Base-by-base conservation (phyloP, 92 coral and sea anemone genomes). In the Phenganax subtilis region DNA sequence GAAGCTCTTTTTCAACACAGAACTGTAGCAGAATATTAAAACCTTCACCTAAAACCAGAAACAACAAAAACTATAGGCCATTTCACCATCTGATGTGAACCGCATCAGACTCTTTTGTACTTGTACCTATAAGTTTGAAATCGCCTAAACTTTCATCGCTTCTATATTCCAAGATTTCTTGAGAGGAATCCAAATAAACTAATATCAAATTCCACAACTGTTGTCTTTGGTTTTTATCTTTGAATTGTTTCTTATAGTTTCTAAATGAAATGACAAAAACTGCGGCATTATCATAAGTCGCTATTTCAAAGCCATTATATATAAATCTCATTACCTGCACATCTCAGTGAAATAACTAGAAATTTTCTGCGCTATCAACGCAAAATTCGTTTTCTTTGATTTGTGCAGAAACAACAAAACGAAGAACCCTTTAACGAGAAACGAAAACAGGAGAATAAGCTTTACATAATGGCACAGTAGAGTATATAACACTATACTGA, bases 91-190 rank as follows among this genome's bases (percentile, higher is more conserved):
- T 29, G 55, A 10, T 7, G 9, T n/a, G 12, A 72, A 37, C 5
- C 47, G 8, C 37, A 55, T 7, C 37, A 3, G 27, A 57, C 62
- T 76, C 3, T 54, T 5, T 28, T 51, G 52, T 12, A 8, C 59
- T 9, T 10, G 56, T 82, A 94, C 98, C 98, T 44, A 94, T 77
- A 54, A 94, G 86, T 75, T 79, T 87, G 75, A 72, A 57, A 56
- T 94, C 97, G 6, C 90, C 87, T 16, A 93, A 76, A 74, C 88
- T 85, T 81, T 91, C 89, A 27, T 88, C 87, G 81, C 93, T 92
- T 76, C 72, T 88, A 83, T 90, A 93, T 82, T 94, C 98, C 78
- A 94, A 83, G 28, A 92, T 86, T 74, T 94, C 98, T 64, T 87
- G 92, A 61, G 93, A 83, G 65, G 90, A 83, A 74, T 94, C 96